Percentiles rank a stretch among this genome's conserved stretches.
Conservation (phyloP, 2,888 invertebrate species). For the Acanthosepion pharaonis region DNA sequence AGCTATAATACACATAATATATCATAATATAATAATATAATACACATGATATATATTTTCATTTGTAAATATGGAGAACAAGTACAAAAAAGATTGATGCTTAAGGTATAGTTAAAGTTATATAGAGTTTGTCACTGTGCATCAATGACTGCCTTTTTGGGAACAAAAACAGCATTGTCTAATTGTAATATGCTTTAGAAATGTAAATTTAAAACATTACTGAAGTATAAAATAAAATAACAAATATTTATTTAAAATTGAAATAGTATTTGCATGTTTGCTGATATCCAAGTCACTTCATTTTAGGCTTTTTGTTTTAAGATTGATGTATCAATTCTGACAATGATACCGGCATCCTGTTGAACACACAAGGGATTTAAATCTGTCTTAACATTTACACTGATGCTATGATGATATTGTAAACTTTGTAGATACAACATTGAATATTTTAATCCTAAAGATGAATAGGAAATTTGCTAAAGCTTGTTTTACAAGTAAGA, state of each 20-base stretch:
- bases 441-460: background rate
- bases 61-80: too few species aligned
- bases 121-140: background rate
- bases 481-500: background rate
- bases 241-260: background rate
- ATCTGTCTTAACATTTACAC: background rate
- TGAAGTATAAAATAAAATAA: background rate
- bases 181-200: background rate
- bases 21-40: too few species aligned
- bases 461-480: background rate
- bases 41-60: too few species aligned
- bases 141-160: background rate
- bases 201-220: background rate
- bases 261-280: background rate
- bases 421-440: background rate
- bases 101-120: too few species aligned
- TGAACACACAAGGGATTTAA: background rate
- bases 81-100: too few species aligned
- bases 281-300: background rate
- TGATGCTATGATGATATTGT: background rate
- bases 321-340: background rate
- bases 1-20: too few species aligned
- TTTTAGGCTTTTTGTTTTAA: background rate
- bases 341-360: background rate
- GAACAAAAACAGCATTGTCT: background rate